Evolutionary conservation across 2,888 invertebrate genomes (phyloP), one percentile per base, ranked within the genome.

Genomic region (Cosmorhoe ocellata): DNA sequence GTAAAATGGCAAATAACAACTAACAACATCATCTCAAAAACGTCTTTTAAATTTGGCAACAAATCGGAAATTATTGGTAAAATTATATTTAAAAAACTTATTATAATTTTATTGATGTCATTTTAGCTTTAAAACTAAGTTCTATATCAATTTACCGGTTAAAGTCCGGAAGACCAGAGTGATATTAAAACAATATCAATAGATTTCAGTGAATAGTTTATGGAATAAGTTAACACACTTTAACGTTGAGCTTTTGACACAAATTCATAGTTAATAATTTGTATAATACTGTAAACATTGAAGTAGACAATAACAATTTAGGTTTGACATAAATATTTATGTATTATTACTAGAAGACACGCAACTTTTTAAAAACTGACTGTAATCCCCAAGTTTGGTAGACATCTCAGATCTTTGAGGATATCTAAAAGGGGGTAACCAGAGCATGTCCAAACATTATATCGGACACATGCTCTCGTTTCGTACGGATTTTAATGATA

Each of bases 161-260:
- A 59, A 57, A 56, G 60, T 63, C 57, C 58, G 79, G 78, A 79
- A 78, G 78, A 79, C 76, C 58, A 57, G 51, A 62, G 58, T 38
- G 33, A 61, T 37, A 42, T 34, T 18, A 9, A 40, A 43, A 32
- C 24, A 34, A 12, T 31, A 24, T 30, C 37, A 37, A 30, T 18
- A 18, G 4, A 18, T 2, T 18, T 18, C 18, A 24, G 24, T 14
- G 32, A 41, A 51, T 26, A 34, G 44, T 22, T 30, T 13, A 38
- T 41, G 37, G 37, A 47, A 26, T 42, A 38, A 13, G 26, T 40
- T 36, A 28, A 40, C 37, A 49, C 51, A 69, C 63, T 67, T 74
- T 74, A 69, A 74, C 69, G 80, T 87, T 85, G 87, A 86, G 86
- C 85, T 80, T 83, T 81, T 78, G 84, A 87, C 85, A 82, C 79